Evolutionary conservation across 2,888 invertebrate species (phyloP), one percentile per base, ranked within the genome.

Genomic region (Hypomecis atomaria): DNA sequence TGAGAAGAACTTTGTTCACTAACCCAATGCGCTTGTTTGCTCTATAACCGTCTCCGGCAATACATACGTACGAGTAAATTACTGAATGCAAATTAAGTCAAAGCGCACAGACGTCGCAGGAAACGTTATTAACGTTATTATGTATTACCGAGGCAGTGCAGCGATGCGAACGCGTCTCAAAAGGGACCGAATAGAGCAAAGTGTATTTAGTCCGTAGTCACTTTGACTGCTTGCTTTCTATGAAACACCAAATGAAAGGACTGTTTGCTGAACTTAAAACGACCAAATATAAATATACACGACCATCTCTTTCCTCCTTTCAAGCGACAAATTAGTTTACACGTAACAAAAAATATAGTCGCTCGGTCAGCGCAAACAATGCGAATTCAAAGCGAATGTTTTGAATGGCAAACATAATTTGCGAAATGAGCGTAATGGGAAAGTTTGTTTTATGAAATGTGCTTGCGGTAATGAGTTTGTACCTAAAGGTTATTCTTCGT

Each of bases 31-130:
- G 44, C 45, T 53, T 68, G 62, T 71, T 69, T 69, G 66, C 69
- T 67, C 58, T 65, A 63, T 63, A 66, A 59, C 65, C 73, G 71
- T 69, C 68, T 67, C 60, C 53, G 49, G 71, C 66, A 73, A 72
- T 75, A 79, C 75, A 72, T 75, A 79, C 75, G 72, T 74, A 78
- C 75, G n/a, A n/a, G n/a, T n/a, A n/a, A n/a, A 81, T 81, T 76
- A 77, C 77, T 75, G 65, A 76, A 85, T 83, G 78, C 77, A 83
- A 85, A 85, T 83, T 74, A 75, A 77, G 73, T 79, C 79, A 81
- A 83, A 84, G 81, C 74, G 64, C 61, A 70, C 67, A 78, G 72
- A 73, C 71, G 72, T 73, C 74, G 64, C 67, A 54, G 67, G 73
- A 72, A 80, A 79, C 72, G 67, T 76, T 76, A 75, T 78, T 77